Percentiles rank a stretch among this genome's conserved stretches.
Evolutionary conservation across 2,888 invertebrate species (phyloP).

Genomic region (Sinopyrophorus schimmeli): DNA sequence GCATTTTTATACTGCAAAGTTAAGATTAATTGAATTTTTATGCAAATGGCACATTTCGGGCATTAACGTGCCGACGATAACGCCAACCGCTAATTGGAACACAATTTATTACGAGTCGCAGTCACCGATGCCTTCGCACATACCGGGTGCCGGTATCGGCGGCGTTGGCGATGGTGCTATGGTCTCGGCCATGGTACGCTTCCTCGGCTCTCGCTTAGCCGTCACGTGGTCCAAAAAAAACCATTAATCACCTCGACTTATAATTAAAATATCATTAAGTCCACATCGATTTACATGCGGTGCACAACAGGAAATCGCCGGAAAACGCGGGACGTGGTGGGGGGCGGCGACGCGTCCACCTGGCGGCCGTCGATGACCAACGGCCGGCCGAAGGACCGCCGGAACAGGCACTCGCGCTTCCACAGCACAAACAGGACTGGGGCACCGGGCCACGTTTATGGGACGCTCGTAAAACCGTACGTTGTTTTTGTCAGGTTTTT

Average conservation of each 20-base stretch:
- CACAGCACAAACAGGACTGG: constrained; percentile 35
- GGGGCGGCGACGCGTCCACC: constrained; percentile 34
- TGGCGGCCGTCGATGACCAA: constrained; percentile 38
- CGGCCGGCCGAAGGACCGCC: constrained; percentile 38
- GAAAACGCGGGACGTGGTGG: constrained; percentile 38
- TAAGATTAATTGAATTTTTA: constrained; percentile 43
- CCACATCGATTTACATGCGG: constrained; percentile 46
- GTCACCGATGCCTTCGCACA: constrained; percentile 28
- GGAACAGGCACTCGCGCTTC: constrained; percentile 29
- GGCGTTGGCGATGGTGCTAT: too few relatives aligned
- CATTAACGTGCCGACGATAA: constrained; percentile 36
- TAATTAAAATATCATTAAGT: constrained; percentile 50
- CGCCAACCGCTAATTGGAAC: constrained; percentile 40
- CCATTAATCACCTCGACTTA: constrained; percentile 44
- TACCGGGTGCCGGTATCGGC: constrained; percentile 19
- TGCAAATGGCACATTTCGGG: constrained; percentile 41
- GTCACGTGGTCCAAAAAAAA: constrained; percentile 31
- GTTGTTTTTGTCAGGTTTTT: constrained; percentile 48
- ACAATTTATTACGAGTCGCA: constrained; percentile 38
- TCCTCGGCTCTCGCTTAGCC: constrained; percentile 26
- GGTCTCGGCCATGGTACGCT: too few relatives aligned
- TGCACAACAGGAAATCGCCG: constrained; percentile 39
- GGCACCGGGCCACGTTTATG: constrained; percentile 27
- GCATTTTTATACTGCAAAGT: constrained; percentile 14
- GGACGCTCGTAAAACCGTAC: constrained; percentile 31